Evolutionary conservation across 2,113 vertebrate genomes (phyloP).

Genomic region (Eulacestoma nigropectus): DNA sequence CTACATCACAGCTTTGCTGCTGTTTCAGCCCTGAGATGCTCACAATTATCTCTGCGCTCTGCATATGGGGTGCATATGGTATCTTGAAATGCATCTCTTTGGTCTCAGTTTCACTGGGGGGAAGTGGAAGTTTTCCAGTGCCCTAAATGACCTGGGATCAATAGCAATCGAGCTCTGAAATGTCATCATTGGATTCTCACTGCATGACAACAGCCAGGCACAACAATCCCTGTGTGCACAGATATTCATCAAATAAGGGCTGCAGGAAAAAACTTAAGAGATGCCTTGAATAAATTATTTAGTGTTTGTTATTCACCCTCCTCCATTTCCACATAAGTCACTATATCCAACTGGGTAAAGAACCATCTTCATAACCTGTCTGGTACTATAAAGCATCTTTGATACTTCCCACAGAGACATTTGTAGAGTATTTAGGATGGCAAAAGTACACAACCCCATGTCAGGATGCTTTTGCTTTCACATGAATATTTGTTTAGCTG

Average conservation of each 20-base stretch:
- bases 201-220: background rate
- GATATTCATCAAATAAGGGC: background rate
- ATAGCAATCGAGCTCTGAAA: background rate
- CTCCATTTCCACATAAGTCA: background rate
- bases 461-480: background rate
- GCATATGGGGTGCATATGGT: accelerated
- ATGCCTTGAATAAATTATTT: constrained; percentile 18
- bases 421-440: background rate
- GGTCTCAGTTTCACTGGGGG: background rate
- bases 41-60: background rate
- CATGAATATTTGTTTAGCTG: background rate
- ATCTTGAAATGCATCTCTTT: background rate
- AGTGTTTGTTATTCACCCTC: background rate
- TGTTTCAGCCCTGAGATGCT: background rate
- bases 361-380: background rate
- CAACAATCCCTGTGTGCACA: background rate
- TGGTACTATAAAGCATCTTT: background rate
- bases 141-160: background rate
- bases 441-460: background rate
- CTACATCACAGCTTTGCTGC: too few relatives aligned
- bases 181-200: background rate
- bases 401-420: constrained; percentile 17
- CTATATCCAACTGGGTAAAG: background rate
- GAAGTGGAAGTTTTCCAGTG: background rate
- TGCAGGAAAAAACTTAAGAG: background rate